Evolutionary conservation across 1,140 invertebrate species (phyloP).

Genomic region (Plutomurus gul): DNA sequence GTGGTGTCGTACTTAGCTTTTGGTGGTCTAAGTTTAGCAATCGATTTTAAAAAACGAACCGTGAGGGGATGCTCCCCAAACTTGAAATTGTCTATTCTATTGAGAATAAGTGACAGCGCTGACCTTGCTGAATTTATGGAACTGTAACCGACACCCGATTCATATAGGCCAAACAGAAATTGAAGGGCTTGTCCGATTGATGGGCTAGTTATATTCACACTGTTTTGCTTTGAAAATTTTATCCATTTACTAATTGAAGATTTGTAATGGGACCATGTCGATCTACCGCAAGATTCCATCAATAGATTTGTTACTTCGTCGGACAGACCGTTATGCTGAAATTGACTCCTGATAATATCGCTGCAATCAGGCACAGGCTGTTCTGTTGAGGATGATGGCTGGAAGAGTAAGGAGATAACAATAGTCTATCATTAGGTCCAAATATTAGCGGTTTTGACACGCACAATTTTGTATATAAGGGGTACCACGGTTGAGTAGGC

Average conservation of each 20-base stretch:
- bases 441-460: neutral
- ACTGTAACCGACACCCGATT: neutral
- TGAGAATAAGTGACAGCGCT: neutral
- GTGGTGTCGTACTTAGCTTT: constrained; percentile 1
- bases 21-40: neutral
- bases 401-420: neutral
- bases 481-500: constrained; percentile 37
- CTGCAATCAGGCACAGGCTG: neutral
- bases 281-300: neutral
- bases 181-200: neutral
- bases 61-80: neutral
- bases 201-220: neutral
- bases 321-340: neutral
- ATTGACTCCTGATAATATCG: constrained; percentile 1
- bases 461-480: constrained; percentile 4
- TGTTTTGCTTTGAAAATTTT: neutral
- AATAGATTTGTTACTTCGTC: neutral
- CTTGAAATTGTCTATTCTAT: neutral
- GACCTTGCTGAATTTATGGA: neutral
- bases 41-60: constrained; percentile 15
- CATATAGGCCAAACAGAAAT: neutral
- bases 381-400: neutral
- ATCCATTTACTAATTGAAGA: neutral
- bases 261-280: neutral
- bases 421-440: neutral